phyloP scores from a whole-genome alignment of 92 coral and sea anemone genomes.

The Siderastrea radians region DNA sequence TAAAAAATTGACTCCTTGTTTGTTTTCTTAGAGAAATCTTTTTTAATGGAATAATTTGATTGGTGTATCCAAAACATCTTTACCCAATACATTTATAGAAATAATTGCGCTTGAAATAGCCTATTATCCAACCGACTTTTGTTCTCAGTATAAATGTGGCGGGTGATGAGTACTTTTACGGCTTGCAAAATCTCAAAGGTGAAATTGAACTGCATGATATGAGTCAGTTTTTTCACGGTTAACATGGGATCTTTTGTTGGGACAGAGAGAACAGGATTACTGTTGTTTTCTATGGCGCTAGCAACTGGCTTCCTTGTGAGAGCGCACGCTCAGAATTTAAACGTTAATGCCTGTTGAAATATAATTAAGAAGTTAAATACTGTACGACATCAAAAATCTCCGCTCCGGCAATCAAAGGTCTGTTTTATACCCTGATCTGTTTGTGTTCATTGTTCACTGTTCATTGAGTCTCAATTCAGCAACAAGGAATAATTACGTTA shows the following conservation, averaged over 20 bases:
- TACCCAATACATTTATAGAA: neutral
- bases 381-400: too few species aligned
- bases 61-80: constrained; percentile 9
- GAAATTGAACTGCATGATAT: too few species aligned
- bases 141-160: neutral
- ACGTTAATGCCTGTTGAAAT: neutral
- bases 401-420: too few species aligned
- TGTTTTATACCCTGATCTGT: too few species aligned
- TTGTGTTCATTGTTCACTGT: too few species aligned
- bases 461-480: too few species aligned
- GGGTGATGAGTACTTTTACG: too few species aligned
- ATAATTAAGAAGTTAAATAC: neutral
- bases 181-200: too few species aligned
- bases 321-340: neutral
- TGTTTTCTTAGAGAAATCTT: neutral
- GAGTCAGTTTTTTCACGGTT: too few species aligned
- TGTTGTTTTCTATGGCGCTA: neutral
- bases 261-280: neutral
- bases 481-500: too few species aligned
- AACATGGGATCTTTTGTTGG: too few species aligned
- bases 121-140: neutral
- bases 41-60: neutral
- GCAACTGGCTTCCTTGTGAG: neutral
- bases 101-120: neutral
- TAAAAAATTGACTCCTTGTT: neutral